These are phyloP conservation scores for Thymelicus sylvestris DNA, from an alignment of 2,888 invertebrate genomes.

Conservation along the genomic window DNA sequence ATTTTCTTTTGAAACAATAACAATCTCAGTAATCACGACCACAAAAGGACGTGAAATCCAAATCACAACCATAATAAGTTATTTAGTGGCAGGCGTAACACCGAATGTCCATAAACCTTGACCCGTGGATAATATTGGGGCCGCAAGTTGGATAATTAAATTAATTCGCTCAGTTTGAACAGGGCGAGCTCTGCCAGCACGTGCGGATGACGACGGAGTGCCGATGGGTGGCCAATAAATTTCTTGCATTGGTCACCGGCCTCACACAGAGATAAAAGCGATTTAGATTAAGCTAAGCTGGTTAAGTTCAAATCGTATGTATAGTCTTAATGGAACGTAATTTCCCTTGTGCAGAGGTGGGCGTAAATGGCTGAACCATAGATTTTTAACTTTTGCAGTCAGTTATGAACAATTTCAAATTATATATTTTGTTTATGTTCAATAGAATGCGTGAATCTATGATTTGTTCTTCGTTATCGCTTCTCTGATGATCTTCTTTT, in stretches of 20 bases:
- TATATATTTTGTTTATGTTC: no score
- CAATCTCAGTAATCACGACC: no score
- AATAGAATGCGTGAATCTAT: no score
- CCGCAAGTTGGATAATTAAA: slow-evolving; percentile 36
- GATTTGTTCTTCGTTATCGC: no score
- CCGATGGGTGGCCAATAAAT: slow-evolving; percentile 27
- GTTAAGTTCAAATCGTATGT: no score
- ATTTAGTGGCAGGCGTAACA: slow-evolving; percentile 1
- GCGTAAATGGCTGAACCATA: no score
- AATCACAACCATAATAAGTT: slow-evolving; percentile 11
- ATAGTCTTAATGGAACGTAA: no score
- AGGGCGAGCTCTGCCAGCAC: slow-evolving; percentile 19
- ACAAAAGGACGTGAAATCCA: background rate
- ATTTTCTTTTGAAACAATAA: no score
- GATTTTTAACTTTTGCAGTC: no score
- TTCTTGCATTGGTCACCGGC: slow-evolving; percentile 10
- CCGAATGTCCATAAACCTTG: slow-evolving; percentile 20
- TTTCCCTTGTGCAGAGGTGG: no score
- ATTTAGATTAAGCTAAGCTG: background rate
- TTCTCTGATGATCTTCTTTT: no score
- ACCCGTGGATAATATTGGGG: slow-evolving; percentile 30
- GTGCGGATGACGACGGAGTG: slow-evolving; percentile 29
- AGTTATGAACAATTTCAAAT: no score
- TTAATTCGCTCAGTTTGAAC: slow-evolving; percentile 32
- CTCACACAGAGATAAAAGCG: background rate